Evolutionary conservation across 2,113 vertebrate species (phyloP).

Genomic region (Sterrhoptilus dennistouni): DNA sequence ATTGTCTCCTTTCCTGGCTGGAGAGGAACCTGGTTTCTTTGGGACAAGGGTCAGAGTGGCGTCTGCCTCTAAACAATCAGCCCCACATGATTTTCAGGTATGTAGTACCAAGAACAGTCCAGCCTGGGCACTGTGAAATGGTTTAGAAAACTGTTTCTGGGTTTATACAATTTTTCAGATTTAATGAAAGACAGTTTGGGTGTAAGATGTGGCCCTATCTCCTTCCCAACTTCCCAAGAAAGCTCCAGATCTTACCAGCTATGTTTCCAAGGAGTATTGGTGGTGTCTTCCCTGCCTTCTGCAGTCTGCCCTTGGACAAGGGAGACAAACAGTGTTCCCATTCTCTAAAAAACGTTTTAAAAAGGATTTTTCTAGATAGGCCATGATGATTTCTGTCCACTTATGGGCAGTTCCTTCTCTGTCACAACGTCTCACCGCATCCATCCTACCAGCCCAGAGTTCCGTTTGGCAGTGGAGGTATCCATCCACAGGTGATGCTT

Average conservation of each 20-base stretch:
- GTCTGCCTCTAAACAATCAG: neutral
- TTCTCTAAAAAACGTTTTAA: neutral
- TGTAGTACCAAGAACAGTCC: neutral
- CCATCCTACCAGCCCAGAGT: neutral
- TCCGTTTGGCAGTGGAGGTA: neutral
- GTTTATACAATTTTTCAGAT: neutral
- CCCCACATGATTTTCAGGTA: rapidly evolving
- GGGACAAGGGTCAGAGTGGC: neutral
- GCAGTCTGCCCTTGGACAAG: neutral
- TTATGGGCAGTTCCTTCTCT: neutral
- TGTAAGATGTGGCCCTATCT: neutral
- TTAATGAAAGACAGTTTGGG: neutral
- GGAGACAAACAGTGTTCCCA: neutral
- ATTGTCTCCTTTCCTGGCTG: neutral
- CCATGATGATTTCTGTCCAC: neutral
- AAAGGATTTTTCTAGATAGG: neutral
- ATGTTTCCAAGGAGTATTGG: neutral
- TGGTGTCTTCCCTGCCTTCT: neutral
- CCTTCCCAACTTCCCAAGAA: neutral
- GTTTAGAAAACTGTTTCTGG: neutral
- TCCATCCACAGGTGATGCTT: neutral
- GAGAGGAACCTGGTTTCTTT: neutral
- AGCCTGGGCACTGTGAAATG: neutral
- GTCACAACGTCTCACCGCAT: neutral
- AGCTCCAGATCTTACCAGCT: neutral